Evolutionary conservation across 64 coral and sea anemone species (phyloP).

Genomic region (Stichodactyla helianthus): DNA sequence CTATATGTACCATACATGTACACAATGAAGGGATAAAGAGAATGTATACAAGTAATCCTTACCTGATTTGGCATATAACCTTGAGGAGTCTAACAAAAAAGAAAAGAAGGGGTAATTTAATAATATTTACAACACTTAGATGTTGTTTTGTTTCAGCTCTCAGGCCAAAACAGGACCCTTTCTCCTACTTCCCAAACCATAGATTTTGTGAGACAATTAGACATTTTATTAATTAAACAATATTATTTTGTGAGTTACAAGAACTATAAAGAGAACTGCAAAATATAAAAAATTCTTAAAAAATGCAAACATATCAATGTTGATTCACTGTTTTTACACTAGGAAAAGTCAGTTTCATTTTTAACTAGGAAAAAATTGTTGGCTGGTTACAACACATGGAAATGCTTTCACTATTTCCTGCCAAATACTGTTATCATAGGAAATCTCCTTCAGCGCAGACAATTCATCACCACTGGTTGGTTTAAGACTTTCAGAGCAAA

Average conservation of each 20-base stretch:
- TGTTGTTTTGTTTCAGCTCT: too few relatives aligned
- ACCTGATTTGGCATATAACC: conserved; percentile 85
- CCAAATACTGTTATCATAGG: not conserved
- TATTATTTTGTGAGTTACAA: too few relatives aligned
- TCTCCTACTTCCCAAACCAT: too few relatives aligned
- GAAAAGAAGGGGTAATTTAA: not conserved
- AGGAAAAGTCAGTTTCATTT: not conserved
- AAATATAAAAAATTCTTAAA: too few relatives aligned
- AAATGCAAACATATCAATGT: too few relatives aligned
- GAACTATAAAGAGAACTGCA: too few relatives aligned
- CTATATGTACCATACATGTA: too few relatives aligned
- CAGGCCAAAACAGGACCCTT: too few relatives aligned
- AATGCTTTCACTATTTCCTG: not conserved
- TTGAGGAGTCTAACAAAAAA: conserved; percentile 66
- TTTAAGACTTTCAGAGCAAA: not conserved
- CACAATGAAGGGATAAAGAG: too few relatives aligned
- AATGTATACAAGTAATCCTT: not conserved
- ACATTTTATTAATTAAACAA: too few relatives aligned
- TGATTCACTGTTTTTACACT: not conserved
- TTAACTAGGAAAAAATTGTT: not conserved
- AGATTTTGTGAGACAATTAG: too few relatives aligned
- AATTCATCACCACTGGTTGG: not conserved
- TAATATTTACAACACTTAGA: too few relatives aligned
- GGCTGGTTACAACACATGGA: not conserved
- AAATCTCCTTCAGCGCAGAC: not conserved